phyloP scores from a whole-genome alignment of 2,797 vertebrate genomes.

The Tragopan temminckii region DNA sequence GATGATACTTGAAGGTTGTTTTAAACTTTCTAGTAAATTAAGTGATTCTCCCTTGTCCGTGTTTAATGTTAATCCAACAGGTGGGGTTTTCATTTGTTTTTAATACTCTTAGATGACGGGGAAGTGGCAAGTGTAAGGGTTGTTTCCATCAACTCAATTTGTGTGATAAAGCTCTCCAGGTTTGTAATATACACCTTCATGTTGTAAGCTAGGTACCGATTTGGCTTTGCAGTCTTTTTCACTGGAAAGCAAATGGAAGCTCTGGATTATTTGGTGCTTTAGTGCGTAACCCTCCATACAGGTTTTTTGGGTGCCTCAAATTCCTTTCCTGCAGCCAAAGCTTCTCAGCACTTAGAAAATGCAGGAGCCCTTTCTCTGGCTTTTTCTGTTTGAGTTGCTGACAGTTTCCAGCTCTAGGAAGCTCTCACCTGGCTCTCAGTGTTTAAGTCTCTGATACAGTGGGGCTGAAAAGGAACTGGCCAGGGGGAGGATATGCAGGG shows the following conservation, averaged over 20 bases:
- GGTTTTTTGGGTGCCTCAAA: background rate
- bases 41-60: conserved; percentile 41
- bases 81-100: background rate
- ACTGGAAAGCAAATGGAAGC: background rate
- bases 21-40: conserved; percentile 64
- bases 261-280: background rate
- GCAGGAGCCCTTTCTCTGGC: background rate
- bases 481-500: background rate
- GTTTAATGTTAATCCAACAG: conserved; percentile 52
- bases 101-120: background rate
- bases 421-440: fast-evolving
- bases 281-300: background rate
- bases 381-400: background rate
- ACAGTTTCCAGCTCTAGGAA: background rate
- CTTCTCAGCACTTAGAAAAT: background rate
- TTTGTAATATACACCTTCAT: background rate
- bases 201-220: no score
- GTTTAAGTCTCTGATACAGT: background rate
- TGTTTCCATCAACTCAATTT: background rate
- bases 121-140: background rate
- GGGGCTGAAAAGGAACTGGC: background rate
- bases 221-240: background rate
- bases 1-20: conserved; percentile 72
- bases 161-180: background rate
- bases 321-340: background rate